Evolutionary conservation across 2,888 invertebrate genomes (phyloP).

Genomic region (Sclerodermus sp.): DNA sequence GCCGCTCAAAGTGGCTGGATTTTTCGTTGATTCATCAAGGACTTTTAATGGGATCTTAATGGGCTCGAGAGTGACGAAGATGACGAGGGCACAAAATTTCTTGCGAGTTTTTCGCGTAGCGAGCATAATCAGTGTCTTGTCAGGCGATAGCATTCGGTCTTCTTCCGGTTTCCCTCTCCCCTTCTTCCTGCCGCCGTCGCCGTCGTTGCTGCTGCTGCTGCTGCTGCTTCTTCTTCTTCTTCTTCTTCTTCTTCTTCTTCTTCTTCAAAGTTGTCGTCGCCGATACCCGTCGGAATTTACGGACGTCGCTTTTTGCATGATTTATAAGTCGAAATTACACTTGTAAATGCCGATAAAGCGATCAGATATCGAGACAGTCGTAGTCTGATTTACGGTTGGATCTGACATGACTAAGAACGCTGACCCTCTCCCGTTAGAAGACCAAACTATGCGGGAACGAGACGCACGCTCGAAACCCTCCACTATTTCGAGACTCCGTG

Average conservation of each 20-base stretch:
- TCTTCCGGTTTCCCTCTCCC: conserved; percentile 3
- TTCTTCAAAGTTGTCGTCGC: too few relatives aligned
- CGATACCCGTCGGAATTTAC: conserved; percentile 24
- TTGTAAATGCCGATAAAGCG: conserved; percentile 41
- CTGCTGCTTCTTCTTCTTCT: too few relatives aligned
- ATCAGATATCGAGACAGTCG: conserved; percentile 35
- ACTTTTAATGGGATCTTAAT: too few relatives aligned
- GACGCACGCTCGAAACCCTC: conserved; percentile 7
- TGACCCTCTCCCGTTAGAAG: conserved; percentile 2
- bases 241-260: too few relatives aligned
- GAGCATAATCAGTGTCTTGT: conserved; percentile 11
- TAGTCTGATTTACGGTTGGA: conserved; percentile 16
- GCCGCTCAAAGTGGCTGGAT: too few relatives aligned
- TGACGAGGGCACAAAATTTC: neutral
- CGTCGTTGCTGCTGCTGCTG: too few relatives aligned
- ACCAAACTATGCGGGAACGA: conserved; percentile 5
- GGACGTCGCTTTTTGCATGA: conserved; percentile 35
- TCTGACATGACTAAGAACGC: conserved; percentile 6
- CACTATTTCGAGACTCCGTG: too few relatives aligned
- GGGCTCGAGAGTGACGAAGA: neutral
- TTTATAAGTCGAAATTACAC: conserved; percentile 39
- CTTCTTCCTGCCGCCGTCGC: conserved; percentile 6
- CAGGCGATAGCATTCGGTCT: conserved; percentile 17
- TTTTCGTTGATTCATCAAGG: too few relatives aligned
- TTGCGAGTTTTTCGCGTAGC: neutral